These are phyloP conservation scores for Lydus trimaculatus DNA, from an alignment of 2,888 invertebrate genomes.

Conservation along the genomic window DNA sequence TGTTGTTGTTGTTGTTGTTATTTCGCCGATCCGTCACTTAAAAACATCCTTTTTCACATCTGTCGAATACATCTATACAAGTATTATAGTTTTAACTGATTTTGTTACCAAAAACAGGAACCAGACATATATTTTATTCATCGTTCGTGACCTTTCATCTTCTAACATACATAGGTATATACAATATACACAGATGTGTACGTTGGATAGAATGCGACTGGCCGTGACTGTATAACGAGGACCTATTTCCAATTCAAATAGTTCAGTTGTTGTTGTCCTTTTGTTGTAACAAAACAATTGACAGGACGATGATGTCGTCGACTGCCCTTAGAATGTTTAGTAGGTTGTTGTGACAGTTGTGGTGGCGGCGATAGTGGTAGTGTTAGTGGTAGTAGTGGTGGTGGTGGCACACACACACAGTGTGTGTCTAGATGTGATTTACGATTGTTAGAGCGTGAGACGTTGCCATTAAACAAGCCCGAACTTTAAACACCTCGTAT, in stretches of 20 bases:
- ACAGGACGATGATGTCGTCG: constrained; percentile 21
- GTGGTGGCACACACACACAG: constrained; percentile 18
- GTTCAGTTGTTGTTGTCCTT: constrained; percentile 7
- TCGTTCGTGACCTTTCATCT: constrained; percentile 28
- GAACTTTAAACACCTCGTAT: constrained; percentile 55
- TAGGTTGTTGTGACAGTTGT: neutral
- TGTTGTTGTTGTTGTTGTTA: too few species aligned
- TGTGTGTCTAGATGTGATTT: constrained; percentile 46
- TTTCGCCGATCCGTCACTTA: neutral
- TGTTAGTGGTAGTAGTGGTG: constrained; percentile 12
- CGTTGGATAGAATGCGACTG: constrained; percentile 23
- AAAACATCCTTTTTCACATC: neutral
- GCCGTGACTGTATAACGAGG: constrained; percentile 32
- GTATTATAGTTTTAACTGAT: constrained; percentile 16
- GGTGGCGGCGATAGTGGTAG: neutral
- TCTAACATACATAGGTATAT: constrained; percentile 10
- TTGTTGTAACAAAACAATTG: constrained; percentile 25
- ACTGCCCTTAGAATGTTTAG: neutral
- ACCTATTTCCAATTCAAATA: constrained; percentile 32
- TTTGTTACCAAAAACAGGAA: constrained; percentile 21
- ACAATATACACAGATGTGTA: constrained; percentile 23
- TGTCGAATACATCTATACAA: constrained; percentile 20
- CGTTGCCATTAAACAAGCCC: constrained; percentile 47
- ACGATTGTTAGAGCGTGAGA: constrained; percentile 50
- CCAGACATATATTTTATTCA: constrained; percentile 29